Percentiles rank a stretch among this genome's conserved stretches.
Conservation (phyloP, 2,797 vertebrate genomes). For the Chrysolophus pictus region DNA sequence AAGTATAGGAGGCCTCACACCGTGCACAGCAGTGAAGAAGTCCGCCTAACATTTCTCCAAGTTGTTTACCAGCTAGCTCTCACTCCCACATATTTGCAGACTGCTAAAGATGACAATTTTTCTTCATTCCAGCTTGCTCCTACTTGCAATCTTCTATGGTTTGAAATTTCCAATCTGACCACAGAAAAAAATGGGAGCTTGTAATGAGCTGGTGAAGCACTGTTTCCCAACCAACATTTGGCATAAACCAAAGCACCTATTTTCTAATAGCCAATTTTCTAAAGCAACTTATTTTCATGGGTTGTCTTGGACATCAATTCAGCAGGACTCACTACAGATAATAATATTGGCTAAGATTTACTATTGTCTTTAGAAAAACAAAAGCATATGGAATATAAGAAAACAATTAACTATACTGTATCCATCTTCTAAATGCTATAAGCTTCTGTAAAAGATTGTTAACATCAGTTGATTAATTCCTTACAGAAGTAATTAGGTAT, state of each 20-base stretch:
- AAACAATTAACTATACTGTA: background rate
- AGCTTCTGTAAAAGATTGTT: background rate
- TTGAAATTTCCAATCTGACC: background rate
- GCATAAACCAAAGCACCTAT: background rate
- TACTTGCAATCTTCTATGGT: background rate
- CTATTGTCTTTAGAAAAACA: background rate
- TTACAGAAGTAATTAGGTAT: background rate
- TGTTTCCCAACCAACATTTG: background rate
- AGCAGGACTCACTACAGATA: background rate
- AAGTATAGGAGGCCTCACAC: background rate
- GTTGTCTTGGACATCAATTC: background rate
- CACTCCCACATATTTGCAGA: background rate
- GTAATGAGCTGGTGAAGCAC: background rate
- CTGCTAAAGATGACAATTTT: conserved; percentile 2
- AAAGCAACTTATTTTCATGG: background rate
- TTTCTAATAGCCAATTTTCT: background rate
- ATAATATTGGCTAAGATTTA: background rate
- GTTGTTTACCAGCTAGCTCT: conserved; percentile 16
- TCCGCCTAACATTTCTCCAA: background rate
- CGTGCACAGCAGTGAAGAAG: background rate
- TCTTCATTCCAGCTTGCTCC: background rate
- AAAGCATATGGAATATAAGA: background rate
- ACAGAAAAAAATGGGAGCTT: background rate
- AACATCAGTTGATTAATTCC: background rate
- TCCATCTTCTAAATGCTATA: background rate